Base-by-base conservation (phyloP, 2,113 vertebrate genomes). In the Passer domesticus region DNA sequence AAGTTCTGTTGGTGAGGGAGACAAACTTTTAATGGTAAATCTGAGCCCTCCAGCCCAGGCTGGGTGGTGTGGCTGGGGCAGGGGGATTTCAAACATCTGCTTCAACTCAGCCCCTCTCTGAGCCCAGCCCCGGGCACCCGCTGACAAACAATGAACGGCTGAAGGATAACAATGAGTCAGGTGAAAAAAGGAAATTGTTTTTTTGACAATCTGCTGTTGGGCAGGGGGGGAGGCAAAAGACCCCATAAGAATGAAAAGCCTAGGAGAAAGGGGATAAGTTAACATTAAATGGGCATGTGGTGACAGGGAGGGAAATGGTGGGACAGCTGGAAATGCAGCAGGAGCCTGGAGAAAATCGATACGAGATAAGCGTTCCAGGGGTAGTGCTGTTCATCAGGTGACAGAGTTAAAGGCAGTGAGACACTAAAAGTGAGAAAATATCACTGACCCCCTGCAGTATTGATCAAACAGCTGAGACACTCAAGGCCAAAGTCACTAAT, bases 401-500 rank as follows among this genome's bases (percentile, higher is more conserved):
- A 98, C 98, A 98, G 98, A 98, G 98, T 98, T 98, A 98, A 99
- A 98, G 98, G 98, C 94, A 97, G 98, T 84, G 90, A 98, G 98
- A 97, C 98, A 98, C 98, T 99, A 99, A 98, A 99, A 99, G 91
- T 98, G 98, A 98, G 98, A 99, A 99, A 99, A 99, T 99, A 99
- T 98, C 98, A 98, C 98, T 98, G 98, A 98, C 98, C 98, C 98
- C 98, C 98, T 93, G 97, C 95, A 97, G 98, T 99, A 99, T 99
- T 99, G 99, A 99, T 99, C 99, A 99, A 98, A 98, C 98, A 96
- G 97, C 98, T 98, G 98, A 99, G 98, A 98, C 96, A 97, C 97
- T 98, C 99, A 99, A 99, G 99, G 99, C 99, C 98, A 98, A 99
- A 99, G 98, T 98, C 99, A 99, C 99, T 99, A 99, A 99, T 99